These are phyloP conservation scores for Drosophila prosaltans DNA, from an alignment of 1,140 invertebrate species.

Conservation along the genomic window DNA sequence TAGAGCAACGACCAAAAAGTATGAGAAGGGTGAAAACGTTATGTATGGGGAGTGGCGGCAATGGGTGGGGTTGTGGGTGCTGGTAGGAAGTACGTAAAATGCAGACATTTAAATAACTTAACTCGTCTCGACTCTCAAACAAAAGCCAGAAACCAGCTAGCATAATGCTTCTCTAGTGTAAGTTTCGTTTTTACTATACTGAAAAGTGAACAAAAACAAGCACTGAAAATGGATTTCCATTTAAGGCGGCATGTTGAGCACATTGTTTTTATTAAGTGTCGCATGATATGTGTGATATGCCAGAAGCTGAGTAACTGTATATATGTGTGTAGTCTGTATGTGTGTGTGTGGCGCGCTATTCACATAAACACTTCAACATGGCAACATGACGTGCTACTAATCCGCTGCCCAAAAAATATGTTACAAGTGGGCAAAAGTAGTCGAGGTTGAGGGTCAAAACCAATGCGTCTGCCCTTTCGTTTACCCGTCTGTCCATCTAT, in stretches of 20 bases:
- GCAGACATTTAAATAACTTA: conserved; percentile 78
- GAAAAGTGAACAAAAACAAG: conserved; percentile 62
- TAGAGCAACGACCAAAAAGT: conserved; percentile 31
- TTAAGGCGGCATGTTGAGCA: conserved; percentile 78
- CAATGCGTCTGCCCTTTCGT: neutral
- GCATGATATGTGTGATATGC: conserved; percentile 72
- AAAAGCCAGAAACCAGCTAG: conserved; percentile 41
- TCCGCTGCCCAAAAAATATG: conserved; percentile 80
- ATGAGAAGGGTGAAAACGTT: too few species aligned
- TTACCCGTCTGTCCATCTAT: neutral
- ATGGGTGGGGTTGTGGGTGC: neutral
- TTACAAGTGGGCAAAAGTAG: conserved; percentile 74
- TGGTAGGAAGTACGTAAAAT: conserved; percentile 19
- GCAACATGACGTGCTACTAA: conserved; percentile 82
- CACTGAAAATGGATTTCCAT: conserved; percentile 82
- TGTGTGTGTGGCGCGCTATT: conserved; percentile 43
- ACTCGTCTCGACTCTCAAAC: conserved; percentile 9
- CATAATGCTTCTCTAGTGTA: neutral
- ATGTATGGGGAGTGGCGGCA: neutral
- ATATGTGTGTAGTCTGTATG: conserved; percentile 5
- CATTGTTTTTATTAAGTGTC: conserved; percentile 83
- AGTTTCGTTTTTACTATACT: conserved; percentile 21
- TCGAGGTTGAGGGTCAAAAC: conserved; percentile 13
- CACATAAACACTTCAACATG: conserved; percentile 82
- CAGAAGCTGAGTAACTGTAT: conserved; percentile 24